Conservation (phyloP, 2,113 vertebrate species). For the Parotia lawesii region DNA sequence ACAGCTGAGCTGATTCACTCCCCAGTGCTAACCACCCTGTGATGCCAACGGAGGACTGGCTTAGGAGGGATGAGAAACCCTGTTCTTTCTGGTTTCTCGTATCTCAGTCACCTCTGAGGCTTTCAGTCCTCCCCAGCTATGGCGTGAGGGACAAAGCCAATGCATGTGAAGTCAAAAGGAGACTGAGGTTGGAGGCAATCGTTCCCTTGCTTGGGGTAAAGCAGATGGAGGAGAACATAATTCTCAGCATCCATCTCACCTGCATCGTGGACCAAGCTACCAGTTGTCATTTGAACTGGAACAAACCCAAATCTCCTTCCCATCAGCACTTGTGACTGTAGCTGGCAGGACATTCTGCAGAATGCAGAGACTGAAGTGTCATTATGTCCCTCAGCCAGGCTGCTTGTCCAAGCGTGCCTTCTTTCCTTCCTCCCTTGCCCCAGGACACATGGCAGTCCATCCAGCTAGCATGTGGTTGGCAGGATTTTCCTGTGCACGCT, state of each 20-base stretch:
- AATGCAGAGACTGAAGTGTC: neutral
- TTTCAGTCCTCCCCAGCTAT: neutral
- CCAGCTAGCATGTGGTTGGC: neutral
- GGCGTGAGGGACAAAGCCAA: neutral
- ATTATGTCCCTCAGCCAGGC: conserved; percentile 12
- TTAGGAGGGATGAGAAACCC: neutral
- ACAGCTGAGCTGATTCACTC: neutral
- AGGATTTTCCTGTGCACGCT: neutral
- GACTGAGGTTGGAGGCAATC: neutral
- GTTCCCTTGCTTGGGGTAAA: neutral
- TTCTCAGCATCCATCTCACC: neutral
- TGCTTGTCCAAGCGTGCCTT: neutral
- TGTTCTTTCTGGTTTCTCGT: neutral
- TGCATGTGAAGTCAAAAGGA: neutral
- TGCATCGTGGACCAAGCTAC: neutral
- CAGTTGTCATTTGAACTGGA: neutral
- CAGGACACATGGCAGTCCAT: conserved; percentile 29
- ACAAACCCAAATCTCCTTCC: neutral
- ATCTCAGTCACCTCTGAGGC: neutral
- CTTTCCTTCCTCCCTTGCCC: conserved; percentile 37
- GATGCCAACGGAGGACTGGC: neutral
- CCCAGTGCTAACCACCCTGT: neutral
- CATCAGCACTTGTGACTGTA: neutral
- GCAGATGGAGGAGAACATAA: neutral
- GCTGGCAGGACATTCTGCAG: conserved; percentile 22